Percentiles rank a stretch among this genome's conserved stretches.
phyloP scores from a whole-genome alignment of 2,888 invertebrate species.

The Salticus scenicus region DNA sequence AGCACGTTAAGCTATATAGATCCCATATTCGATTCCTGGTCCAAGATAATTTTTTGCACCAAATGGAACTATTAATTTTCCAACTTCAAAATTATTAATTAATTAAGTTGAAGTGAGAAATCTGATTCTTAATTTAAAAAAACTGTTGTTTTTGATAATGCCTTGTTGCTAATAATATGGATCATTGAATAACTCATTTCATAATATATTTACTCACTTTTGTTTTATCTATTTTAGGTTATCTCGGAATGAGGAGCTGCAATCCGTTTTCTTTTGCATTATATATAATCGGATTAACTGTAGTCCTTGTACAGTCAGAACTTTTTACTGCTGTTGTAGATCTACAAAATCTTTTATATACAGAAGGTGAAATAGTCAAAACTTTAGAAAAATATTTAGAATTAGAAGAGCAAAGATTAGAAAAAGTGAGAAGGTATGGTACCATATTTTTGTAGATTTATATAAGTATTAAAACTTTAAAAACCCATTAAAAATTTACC shows the following conservation, averaged over 20 bases:
- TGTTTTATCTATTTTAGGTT: background rate
- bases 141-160: too few relatives aligned
- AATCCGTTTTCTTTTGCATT: background rate
- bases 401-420: constrained; percentile 87
- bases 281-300: background rate
- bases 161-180: too few relatives aligned
- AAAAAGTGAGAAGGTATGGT: constrained; percentile 84
- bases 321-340: constrained; percentile 95
- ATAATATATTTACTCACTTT: too few relatives aligned
- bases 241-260: background rate
- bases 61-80: too few relatives aligned
- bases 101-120: too few relatives aligned
- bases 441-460: background rate
- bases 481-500: too few relatives aligned
- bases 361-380: constrained; percentile 90
- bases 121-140: too few relatives aligned
- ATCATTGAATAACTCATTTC: too few relatives aligned
- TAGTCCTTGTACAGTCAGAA: constrained; percentile 78
- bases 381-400: constrained; percentile 89
- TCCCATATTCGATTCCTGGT: too few relatives aligned
- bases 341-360: constrained; percentile 91
- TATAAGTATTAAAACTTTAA: background rate
- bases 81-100: too few relatives aligned
- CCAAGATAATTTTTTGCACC: too few relatives aligned
- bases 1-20: too few relatives aligned